Percentiles rank a stretch among this genome's conserved stretches.
Evolutionary conservation across 2,888 invertebrate species (phyloP).

Genomic region (Drosophila emarginata): DNA sequence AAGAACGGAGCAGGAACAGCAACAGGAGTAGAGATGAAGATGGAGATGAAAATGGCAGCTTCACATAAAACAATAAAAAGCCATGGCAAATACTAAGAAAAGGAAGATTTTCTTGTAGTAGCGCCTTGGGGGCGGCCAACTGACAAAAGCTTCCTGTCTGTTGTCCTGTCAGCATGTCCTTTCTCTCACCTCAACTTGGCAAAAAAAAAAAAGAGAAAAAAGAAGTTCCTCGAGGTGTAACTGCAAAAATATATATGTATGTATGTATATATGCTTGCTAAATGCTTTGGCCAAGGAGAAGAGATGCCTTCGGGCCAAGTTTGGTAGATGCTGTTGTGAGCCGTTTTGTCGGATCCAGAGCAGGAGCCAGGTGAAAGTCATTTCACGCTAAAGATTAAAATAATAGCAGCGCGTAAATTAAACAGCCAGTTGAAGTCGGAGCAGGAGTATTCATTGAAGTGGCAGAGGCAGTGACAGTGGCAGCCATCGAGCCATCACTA

Average conservation of each 20-base stretch:
- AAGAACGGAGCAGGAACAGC: neutral
- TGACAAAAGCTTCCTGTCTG: slow-evolving; percentile 55
- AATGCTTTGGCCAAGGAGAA: slow-evolving; percentile 55
- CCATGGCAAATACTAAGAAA: slow-evolving; percentile 42
- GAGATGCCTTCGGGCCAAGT: slow-evolving; percentile 18
- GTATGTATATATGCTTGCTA: slow-evolving; percentile 50
- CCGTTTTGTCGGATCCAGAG: slow-evolving; percentile 54
- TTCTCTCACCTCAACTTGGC: slow-evolving; percentile 20
- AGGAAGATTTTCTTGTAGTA: slow-evolving; percentile 40
- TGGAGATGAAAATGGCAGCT: slow-evolving; percentile 28
- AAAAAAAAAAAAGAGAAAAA: slow-evolving; percentile 9
- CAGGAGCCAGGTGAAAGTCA: slow-evolving; percentile 75
- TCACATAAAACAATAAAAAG: slow-evolving; percentile 68
- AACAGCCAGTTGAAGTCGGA: slow-evolving; percentile 56
- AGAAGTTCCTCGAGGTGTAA: neutral
- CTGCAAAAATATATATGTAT: slow-evolving; percentile 9
- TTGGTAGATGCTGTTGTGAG: neutral
- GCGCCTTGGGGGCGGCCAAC: slow-evolving; percentile 48
- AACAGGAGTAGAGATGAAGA: no score
- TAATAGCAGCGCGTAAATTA: slow-evolving; percentile 79
- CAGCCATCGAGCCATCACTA: slow-evolving; percentile 50
- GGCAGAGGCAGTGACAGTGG: slow-evolving; percentile 25
- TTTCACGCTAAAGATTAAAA: slow-evolving; percentile 80
- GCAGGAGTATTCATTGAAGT: slow-evolving; percentile 50
- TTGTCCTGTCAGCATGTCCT: slow-evolving; percentile 44